Evolutionary conservation across 30 jellyfish, hydroid and myxozoan genomes (phyloP).

Genomic region (Phacellophora camtschatica): DNA sequence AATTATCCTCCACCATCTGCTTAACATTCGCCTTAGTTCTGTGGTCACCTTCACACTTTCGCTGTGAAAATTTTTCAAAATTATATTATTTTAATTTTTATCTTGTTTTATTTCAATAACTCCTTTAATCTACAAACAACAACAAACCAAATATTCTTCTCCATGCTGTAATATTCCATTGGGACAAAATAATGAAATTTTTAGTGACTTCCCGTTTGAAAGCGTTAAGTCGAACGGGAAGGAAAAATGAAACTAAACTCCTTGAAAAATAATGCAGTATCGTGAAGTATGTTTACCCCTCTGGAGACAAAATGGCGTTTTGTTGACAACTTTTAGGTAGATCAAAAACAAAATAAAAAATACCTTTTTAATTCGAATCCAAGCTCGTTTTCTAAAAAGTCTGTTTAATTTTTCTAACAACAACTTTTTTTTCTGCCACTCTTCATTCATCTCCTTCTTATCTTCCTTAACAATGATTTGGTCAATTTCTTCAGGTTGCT

Average conservation of each 20-base stretch:
- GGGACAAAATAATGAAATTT: no score
- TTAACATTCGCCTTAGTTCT: slow-evolving; percentile 38
- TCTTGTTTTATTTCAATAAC: no score
- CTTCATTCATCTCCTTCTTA: slow-evolving; percentile 24
- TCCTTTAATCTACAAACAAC: no score
- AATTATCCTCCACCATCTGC: slow-evolving; percentile 60
- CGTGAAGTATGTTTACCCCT: no score
- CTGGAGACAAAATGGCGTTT: no score
- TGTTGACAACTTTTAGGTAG: no score
- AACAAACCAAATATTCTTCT: no score
- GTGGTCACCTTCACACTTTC: slow-evolving; percentile 65
- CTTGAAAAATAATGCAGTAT: not conserved
- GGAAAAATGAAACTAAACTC: not conserved
- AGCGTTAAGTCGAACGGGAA: no score
- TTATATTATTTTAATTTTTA: no score
- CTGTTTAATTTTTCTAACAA: slow-evolving; percentile 17
- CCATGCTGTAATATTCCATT: no score
- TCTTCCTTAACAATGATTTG: not conserved
- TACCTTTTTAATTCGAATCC: slow-evolving; percentile 79
- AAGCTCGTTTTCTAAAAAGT: slow-evolving; percentile 77
- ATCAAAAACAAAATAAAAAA: not conserved
- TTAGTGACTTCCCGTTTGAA: no score
- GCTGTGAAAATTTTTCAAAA: no score
- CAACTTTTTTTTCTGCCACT: slow-evolving; percentile 44
- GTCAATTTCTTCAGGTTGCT: not conserved